A percentile compares a stretch with the other conserved stretches of the same genome.
Conservation (phyloP, 2,888 invertebrate genomes). For the Melieria crassipennis region DNA sequence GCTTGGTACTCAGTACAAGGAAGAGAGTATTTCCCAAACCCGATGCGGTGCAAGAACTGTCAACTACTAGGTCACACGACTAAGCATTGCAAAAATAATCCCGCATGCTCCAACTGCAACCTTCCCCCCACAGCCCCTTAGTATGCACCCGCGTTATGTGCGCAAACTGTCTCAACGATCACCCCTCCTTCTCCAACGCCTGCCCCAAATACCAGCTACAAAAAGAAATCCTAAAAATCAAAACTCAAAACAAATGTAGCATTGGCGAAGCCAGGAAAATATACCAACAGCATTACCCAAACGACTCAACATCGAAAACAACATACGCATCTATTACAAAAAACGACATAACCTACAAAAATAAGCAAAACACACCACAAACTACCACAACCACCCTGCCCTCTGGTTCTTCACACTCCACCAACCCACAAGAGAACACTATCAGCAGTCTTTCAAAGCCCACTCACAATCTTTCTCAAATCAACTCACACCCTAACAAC, state of each 20-base stretch:
- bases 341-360: too few relatives aligned
- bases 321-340: too few relatives aligned
- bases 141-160: not conserved
- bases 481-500: too few relatives aligned
- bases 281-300: not conserved
- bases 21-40: not conserved
- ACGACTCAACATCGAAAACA: too few relatives aligned
- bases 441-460: too few relatives aligned
- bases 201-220: not conserved
- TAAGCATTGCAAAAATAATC: not conserved
- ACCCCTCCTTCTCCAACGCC: not conserved
- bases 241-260: not conserved
- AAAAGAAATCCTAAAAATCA: not conserved
- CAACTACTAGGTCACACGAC: not conserved
- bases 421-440: too few relatives aligned
- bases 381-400: too few relatives aligned
- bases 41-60: not conserved
- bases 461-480: too few relatives aligned
- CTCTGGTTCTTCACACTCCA: too few relatives aligned
- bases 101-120: not conserved
- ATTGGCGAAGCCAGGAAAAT: not conserved
- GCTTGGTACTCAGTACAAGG: slow-evolving; percentile 2
- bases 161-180: not conserved
- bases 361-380: too few relatives aligned
- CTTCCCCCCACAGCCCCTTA: too few relatives aligned